Evolutionary conservation across 2,113 vertebrate species (phyloP), one percentile per base, ranked within the genome.

Genomic region (Leucopternis melanops): DNA sequence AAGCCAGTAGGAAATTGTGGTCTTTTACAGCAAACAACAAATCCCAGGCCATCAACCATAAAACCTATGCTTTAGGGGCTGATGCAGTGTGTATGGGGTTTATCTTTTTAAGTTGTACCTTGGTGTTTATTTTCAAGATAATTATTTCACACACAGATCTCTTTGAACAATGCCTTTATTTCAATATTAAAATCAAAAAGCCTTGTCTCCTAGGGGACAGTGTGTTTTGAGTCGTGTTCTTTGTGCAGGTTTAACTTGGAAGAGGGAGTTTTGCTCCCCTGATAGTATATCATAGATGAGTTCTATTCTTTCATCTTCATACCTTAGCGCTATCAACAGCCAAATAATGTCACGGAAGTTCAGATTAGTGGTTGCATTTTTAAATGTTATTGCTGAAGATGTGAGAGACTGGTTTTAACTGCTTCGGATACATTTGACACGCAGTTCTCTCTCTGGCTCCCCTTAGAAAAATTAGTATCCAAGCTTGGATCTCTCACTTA

Each of bases 21-120:
- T 45, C 13, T 59, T 49, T n/a, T 23, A 18, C 7, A 54, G 17
- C 23, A 54, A 47, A 44, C 8, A 36, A 27, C 16, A 84, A 70
- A 38, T 55, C 27, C 16, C n/a, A 74, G 45, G 13, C 9, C 10
- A 29, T 62, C 16, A 52, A 1, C 18, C n/a, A n/a, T 25, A 8
- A 49, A 78, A 34, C 6, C 3, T 25, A 1, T 1, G 5, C 7
- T 4, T 52, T 29, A n/a, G 34, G 42, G 21, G 7, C n/a, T 38
- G 34, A 13, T 34, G 29, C 42, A 27, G 13, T 34, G 11, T 14
- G 4, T 13, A 14, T 1, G 7, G 5, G 29, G 31, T 27, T 55
- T 55, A 55, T 54, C 27, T 57, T 69, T 52, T 27, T 3, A 29
- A 87, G 19, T 42, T 38, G 19, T 32, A 54, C 27, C 31, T 81